Percentiles rank a stretch among this genome's conserved stretches.
Evolutionary conservation across 2,113 vertebrate genomes (phyloP).

Genomic region (Nibea albiflora): DNA sequence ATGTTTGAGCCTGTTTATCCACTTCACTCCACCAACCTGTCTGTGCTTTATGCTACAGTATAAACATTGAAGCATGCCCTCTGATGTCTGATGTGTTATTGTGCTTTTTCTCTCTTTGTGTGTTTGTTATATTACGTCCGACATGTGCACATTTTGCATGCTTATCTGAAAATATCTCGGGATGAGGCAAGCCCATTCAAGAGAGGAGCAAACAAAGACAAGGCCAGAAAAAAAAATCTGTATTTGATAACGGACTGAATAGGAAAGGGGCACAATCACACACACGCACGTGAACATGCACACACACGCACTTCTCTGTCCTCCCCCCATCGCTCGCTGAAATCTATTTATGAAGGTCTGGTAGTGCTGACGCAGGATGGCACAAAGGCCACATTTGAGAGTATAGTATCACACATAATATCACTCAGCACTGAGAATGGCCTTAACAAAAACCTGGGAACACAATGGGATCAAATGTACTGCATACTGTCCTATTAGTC

Average conservation of each 20-base stretch:
- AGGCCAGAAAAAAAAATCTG: background rate
- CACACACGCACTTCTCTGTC: background rate
- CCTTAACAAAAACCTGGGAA: constrained; percentile 33
- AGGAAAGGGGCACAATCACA: constrained; percentile 10
- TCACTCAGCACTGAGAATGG: constrained; percentile 30
- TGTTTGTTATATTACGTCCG: background rate
- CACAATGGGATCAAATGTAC: constrained; percentile 53
- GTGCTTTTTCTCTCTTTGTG: no score
- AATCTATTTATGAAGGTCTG: constrained; percentile 39
- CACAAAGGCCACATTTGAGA: constrained; percentile 57
- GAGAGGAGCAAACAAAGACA: constrained; percentile 3
- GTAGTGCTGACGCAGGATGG: constrained; percentile 4
- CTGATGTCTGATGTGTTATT: background rate
- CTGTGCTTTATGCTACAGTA: background rate
- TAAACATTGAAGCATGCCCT: background rate
- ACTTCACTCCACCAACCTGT: constrained; percentile 32
- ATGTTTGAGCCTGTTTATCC: constrained; percentile 19
- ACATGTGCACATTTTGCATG: background rate
- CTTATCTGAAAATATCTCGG: constrained; percentile 1
- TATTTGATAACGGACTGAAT: constrained; percentile 6
- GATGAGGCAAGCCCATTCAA: background rate
- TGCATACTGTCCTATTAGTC: constrained; percentile 39
- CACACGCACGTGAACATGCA: constrained; percentile 7
- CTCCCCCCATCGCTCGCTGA: constrained; percentile 24
- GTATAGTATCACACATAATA: constrained; percentile 36